phyloP scores from a whole-genome alignment of 1,140 invertebrate genomes.

The Temnothorax nylanderi region DNA sequence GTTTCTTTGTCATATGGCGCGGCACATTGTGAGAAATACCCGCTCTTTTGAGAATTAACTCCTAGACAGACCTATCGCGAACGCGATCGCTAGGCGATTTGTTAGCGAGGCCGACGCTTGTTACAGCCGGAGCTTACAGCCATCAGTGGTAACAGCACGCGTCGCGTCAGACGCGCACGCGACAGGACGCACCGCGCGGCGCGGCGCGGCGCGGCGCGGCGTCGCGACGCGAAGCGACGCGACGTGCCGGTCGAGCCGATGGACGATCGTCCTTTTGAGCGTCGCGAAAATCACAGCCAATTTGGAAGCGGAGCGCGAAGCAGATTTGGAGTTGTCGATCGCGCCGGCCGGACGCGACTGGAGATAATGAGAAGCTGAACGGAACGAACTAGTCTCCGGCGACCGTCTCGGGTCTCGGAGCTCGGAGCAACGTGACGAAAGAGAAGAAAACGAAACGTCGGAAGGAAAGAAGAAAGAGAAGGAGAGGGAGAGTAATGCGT shows the following conservation, averaged over 20 bases:
- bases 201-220: neutral
- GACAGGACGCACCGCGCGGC: neutral
- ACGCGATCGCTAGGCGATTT: neutral
- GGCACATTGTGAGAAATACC: neutral
- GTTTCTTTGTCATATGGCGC: neutral
- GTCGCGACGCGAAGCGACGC: constrained; percentile 10
- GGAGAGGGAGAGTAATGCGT: neutral
- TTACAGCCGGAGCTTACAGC: neutral
- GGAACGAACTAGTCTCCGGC: too few species aligned
- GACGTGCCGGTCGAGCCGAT: neutral
- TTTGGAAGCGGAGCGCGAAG: neutral
- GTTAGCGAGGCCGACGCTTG: neutral
- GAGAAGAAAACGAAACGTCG: neutral
- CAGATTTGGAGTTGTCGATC: constrained; percentile 4
- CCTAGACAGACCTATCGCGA: neutral
- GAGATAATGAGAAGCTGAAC: neutral
- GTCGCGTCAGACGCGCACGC: constrained; percentile 43
- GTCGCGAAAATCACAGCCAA: neutral
- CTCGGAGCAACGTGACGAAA: neutral
- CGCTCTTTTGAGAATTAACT: neutral
- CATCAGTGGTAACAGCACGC: constrained; percentile 33
- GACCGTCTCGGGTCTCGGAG: too few species aligned
- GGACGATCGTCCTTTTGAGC: neutral
- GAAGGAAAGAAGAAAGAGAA: neutral
- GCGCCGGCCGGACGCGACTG: constrained; percentile 25